Evolutionary conservation across 2,888 invertebrate species (phyloP).

Genomic region (Caenorhabditis macrosperma): DNA sequence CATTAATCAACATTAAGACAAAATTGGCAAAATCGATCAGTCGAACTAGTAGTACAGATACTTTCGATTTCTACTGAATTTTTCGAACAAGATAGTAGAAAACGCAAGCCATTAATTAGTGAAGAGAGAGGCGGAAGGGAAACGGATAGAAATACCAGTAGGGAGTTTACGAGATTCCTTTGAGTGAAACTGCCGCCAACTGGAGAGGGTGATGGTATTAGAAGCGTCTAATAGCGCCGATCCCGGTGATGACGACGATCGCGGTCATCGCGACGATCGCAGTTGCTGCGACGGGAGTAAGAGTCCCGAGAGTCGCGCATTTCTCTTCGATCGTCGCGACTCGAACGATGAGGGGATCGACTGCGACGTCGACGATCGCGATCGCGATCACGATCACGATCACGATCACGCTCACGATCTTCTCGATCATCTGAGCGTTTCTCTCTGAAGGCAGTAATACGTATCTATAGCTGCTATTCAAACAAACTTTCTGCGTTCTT

Average conservation of each 20-base stretch:
- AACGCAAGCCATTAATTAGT: neutral
- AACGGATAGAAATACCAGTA: slow-evolving; percentile 19
- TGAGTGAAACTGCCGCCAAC: neutral
- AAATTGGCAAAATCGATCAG: neutral
- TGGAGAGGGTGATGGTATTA: neutral
- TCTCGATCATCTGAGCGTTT: slow-evolving; percentile 11
- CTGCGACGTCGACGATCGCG: slow-evolving; percentile 34
- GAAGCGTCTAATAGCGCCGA: slow-evolving; percentile 25
- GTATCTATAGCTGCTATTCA: neutral
- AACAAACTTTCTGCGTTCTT: slow-evolving; percentile 47
- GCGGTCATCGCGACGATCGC: slow-evolving; percentile 18
- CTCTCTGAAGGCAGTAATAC: slow-evolving; percentile 35
- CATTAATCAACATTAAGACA: neutral
- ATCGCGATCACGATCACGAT: slow-evolving; percentile 11
- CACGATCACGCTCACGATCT: slow-evolving; percentile 21
- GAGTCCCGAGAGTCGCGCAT: slow-evolving; percentile 8
- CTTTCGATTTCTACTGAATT: neutral
- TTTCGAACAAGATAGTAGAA: neutral
- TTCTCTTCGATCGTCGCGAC: slow-evolving; percentile 30
- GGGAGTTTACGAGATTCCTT: neutral
- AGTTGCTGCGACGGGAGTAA: neutral
- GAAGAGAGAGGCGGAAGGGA: neutral
- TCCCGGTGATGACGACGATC: slow-evolving; percentile 32
- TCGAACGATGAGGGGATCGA: slow-evolving; percentile 34
- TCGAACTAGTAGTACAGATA: neutral